Base-by-base conservation (phyloP, 2,113 vertebrate species). In the Engraulis encrasicolus region DNA sequence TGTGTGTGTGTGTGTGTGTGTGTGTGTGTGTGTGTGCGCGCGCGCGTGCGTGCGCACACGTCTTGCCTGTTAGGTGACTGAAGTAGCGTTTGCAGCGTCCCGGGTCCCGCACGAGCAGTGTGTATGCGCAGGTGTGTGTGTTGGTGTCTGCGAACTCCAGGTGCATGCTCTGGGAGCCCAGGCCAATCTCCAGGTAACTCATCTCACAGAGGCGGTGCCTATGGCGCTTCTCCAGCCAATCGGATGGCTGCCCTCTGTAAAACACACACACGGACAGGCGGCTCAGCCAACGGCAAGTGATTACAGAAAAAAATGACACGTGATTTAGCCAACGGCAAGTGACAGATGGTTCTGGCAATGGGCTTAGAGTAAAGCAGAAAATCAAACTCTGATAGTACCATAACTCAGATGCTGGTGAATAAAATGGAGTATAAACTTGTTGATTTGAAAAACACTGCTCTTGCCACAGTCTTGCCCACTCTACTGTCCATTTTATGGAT, bases 171-270 rank as follows among this genome's bases (percentile, higher is more conserved):
- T 98, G 97, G 27, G 96, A 96, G 83, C 95, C 93, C 37, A 98
- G 92, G 27, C 97, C 97, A 89, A 98, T 92, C 90, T 98, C 96
- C 92, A 98, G 91, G 93, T 96, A 95, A 87, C 94, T 92, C 82
- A 98, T 93, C 79, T 96, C 95, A 83, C 91, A 82, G 80, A 98
- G 90, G 78, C 88, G 92, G 85, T 96, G 95, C 85, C 91, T 93
- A 84, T 95, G 94, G 49, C 81, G 90, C 90, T 96, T 97, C 91
- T 91, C 94, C 84, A 98, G 94, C 97, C 97, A 97, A 82, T 95
- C 94, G 20, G 95, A 93, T n/a, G 96, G 96, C 89, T 95, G 95
- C 79, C 94, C 95, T 89, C 95, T 96, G 91, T 83, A 86, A 91
- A 87, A 85, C 40, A 45, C 40, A 45, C 40, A 88, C 50, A 83